These are phyloP conservation scores for Cryptocheilus praepositus DNA, from an alignment of 2,888 invertebrate species.

Conservation along the genomic window DNA sequence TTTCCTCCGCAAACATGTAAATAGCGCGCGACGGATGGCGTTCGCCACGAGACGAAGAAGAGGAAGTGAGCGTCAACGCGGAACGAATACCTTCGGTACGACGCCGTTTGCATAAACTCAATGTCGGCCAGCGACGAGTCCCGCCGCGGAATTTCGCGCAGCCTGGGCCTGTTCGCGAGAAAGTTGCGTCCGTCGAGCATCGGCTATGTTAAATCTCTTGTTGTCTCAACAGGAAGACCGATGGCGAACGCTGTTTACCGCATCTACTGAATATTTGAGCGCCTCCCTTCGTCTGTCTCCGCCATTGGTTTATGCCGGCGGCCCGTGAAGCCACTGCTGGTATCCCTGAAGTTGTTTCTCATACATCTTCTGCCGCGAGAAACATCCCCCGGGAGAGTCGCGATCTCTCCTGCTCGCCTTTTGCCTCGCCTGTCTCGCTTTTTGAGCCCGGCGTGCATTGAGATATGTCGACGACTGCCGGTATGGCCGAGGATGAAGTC, in stretches of 20 bases:
- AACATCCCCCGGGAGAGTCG: slow-evolving; percentile 10
- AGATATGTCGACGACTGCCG: slow-evolving; percentile 21
- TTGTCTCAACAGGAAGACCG: slow-evolving; percentile 8
- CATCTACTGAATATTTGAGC: slow-evolving; percentile 23
- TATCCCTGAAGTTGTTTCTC: slow-evolving; percentile 36
- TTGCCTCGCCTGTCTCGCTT: neutral
- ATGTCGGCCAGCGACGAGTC: too few species aligned
- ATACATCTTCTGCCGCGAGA: slow-evolving; percentile 16
- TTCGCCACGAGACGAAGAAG: too few species aligned
- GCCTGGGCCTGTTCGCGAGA: neutral
- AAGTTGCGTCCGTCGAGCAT: neutral
- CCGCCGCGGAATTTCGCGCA: too few species aligned
- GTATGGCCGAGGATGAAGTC: slow-evolving; percentile 7
- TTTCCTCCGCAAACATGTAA: too few species aligned
- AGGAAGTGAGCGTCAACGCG: too few species aligned
- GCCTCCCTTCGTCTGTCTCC: neutral
- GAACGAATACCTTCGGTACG: too few species aligned
- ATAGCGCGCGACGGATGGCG: too few species aligned
- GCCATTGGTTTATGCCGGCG: neutral
- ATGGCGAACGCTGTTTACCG: neutral
- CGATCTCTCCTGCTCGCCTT: neutral
- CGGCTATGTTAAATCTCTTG: slow-evolving; percentile 1
- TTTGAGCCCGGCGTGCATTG: slow-evolving; percentile 14
- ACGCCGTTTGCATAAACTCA: too few species aligned
- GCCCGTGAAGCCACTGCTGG: neutral